Evolutionary conservation across 2,888 invertebrate species (phyloP).

Genomic region (Rhingia campestris): DNA sequence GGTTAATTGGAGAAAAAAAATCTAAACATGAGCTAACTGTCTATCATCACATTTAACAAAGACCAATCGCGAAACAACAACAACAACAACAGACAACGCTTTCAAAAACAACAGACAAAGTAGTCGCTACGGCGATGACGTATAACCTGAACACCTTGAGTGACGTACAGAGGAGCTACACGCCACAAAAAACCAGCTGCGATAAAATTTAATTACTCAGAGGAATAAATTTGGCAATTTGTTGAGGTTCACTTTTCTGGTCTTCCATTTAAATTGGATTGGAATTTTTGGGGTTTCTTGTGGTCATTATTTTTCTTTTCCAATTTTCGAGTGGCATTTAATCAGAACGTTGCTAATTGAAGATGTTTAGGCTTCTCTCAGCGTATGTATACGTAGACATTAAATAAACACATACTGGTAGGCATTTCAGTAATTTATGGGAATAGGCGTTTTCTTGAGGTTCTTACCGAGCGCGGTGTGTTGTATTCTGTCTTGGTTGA

Average conservation of each 20-base stretch:
- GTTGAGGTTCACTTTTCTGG: constrained; percentile 20
- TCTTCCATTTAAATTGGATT: constrained; percentile 3
- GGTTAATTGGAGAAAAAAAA: neutral
- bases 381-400: too few relatives aligned
- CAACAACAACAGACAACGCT: neutral
- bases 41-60: neutral
- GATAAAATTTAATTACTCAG: constrained; percentile 35
- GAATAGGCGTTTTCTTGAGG: too few relatives aligned
- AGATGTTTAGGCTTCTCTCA: too few relatives aligned
- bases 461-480: too few relatives aligned
- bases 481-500: too few relatives aligned
- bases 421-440: too few relatives aligned
- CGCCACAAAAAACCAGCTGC: constrained; percentile 16
- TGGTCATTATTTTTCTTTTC: neutral
- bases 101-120: neutral
- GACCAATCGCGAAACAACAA: neutral
- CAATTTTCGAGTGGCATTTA: neutral
- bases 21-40: neutral
- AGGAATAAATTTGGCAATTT: constrained; percentile 42
- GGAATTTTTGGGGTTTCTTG: constrained; percentile 6
- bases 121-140: constrained; percentile 26
- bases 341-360: too few relatives aligned
- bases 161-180: constrained; percentile 19
- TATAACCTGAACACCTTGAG: constrained; percentile 20
- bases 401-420: too few relatives aligned